phyloP scores from a whole-genome alignment of 2,888 invertebrate species.

The Cataglyphis cursor region DNA sequence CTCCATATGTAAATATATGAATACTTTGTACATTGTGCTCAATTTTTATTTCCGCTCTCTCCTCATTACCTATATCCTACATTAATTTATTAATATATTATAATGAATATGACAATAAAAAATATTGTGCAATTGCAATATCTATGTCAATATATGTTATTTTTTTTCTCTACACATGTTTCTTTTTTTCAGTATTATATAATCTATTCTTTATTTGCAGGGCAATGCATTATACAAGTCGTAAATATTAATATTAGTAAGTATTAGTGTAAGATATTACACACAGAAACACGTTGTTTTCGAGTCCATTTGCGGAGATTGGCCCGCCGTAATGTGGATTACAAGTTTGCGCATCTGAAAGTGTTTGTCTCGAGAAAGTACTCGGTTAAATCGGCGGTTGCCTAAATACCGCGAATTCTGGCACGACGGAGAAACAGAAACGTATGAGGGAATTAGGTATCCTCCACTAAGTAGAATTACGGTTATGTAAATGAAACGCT shows the following conservation, averaged over 20 bases:
- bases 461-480: slow-evolving; percentile 82
- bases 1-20: slow-evolving; percentile 82
- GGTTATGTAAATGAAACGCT: slow-evolving; percentile 84
- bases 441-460: slow-evolving; percentile 75
- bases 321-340: slow-evolving; percentile 50
- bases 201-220: slow-evolving; percentile 12
- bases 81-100: not conserved
- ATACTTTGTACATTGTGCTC: slow-evolving; percentile 78
- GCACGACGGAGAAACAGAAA: slow-evolving; percentile 68
- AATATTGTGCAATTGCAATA: not conserved
- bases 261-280: slow-evolving; percentile 23
- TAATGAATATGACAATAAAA: slow-evolving; percentile 14
- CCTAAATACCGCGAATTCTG: slow-evolving; percentile 46
- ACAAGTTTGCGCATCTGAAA: slow-evolving; percentile 52
- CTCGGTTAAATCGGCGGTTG: slow-evolving; percentile 45
- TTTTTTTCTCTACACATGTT: not conserved
- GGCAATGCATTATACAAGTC: not conserved
- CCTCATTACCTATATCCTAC: not conserved
- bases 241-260: slow-evolving; percentile 38
- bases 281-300: slow-evolving; percentile 45
- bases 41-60: slow-evolving; percentile 61
- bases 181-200: not conserved
- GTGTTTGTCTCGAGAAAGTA: slow-evolving; percentile 61
- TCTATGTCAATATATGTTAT: not conserved
- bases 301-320: slow-evolving; percentile 51